Percentiles rank a stretch among this genome's conserved stretches.
phyloP scores from a whole-genome alignment of 2,113 vertebrate genomes.

The Psilopogon haemacephalus region DNA sequence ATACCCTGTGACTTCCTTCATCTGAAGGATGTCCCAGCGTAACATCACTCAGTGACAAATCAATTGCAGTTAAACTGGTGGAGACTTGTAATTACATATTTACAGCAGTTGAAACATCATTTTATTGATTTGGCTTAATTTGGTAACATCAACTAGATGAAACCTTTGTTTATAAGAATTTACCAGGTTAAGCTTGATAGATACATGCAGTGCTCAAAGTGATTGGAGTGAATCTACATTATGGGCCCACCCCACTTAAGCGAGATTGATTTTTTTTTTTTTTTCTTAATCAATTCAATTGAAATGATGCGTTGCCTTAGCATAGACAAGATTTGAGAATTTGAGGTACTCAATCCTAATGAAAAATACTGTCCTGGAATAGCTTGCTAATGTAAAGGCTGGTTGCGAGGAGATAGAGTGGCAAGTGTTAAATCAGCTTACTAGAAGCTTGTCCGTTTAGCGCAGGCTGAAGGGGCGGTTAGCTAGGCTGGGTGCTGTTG shows the following conservation, averaged over 20 bases:
- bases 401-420: background rate
- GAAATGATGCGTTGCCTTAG: background rate
- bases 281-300: background rate
- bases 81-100: slow-evolving; percentile 55
- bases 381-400: background rate
- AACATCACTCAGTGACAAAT: slow-evolving; percentile 36
- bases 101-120: background rate
- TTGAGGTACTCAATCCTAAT: slow-evolving; percentile 3
- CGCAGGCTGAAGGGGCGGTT: background rate
- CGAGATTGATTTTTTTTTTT: background rate
- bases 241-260: slow-evolving; percentile 12
- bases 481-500: background rate
- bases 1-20: background rate
- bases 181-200: slow-evolving; percentile 31
- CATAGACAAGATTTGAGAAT: background rate
- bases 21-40: background rate
- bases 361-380: background rate
- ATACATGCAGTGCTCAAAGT: background rate
- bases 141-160: slow-evolving; percentile 18
- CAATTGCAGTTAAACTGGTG: slow-evolving; percentile 15
- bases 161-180: slow-evolving; percentile 55
- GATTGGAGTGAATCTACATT: background rate
- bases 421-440: background rate
- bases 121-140: slow-evolving; percentile 51
- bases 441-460: background rate